These are phyloP conservation scores for Apis dorsata DNA, from an alignment of 1,140 invertebrate species.

Conservation along the genomic window DNA sequence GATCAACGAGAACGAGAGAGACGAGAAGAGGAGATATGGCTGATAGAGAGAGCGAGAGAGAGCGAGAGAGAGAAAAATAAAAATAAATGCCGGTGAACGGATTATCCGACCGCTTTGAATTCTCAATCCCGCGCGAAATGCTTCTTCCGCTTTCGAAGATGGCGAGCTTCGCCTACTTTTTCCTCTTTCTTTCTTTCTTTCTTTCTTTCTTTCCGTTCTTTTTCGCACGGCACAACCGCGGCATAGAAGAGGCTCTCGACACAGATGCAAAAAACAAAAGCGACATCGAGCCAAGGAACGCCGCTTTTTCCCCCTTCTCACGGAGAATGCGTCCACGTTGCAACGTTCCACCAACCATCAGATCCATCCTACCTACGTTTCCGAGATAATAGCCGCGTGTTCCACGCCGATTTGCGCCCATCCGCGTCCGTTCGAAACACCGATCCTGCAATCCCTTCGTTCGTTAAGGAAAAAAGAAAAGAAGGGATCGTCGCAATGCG, in stretches of 20 bases:
- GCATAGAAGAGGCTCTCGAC: constrained; percentile 9
- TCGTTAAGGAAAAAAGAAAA: no score
- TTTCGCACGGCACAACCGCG: background rate
- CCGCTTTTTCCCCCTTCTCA: background rate
- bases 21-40: background rate
- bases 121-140: background rate
- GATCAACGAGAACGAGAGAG: constrained; percentile 1
- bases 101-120: constrained; percentile 31
- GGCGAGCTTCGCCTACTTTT: background rate
- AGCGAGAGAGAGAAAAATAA: background rate
- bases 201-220: background rate
- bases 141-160: constrained; percentile 4
- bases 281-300: background rate
- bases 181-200: background rate
- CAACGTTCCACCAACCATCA: background rate
- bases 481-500: no score
- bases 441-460: no score
- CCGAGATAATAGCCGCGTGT: background rate
- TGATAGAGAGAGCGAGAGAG: background rate
- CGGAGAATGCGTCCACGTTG: background rate
- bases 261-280: constrained; percentile 22
- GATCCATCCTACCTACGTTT: background rate
- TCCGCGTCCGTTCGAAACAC: no score
- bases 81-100: background rate
- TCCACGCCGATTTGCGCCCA: background rate